phyloP scores from a whole-genome alignment of 1,140 invertebrate genomes.

The Fopius arisanus region DNA sequence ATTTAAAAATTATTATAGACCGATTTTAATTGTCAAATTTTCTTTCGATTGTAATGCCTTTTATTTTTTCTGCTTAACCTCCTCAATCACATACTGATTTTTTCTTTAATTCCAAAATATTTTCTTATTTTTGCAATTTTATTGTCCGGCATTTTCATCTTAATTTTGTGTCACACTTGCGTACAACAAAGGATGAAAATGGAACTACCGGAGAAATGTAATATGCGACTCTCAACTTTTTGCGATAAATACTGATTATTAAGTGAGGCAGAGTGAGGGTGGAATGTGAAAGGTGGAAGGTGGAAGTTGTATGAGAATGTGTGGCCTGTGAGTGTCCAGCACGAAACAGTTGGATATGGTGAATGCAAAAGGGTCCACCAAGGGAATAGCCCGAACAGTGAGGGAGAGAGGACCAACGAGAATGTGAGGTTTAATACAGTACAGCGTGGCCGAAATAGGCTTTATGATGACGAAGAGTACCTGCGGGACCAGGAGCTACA shows the following conservation, averaged over 20 bases:
- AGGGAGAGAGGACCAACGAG: constrained; percentile 36
- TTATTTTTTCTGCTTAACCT: too few species aligned
- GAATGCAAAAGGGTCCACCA: constrained; percentile 24
- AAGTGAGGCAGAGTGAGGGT: constrained; percentile 46
- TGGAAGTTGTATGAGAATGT: constrained; percentile 31
- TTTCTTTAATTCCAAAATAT: too few species aligned
- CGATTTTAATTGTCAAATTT: neutral
- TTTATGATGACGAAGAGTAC: constrained; percentile 66
- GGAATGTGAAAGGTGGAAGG: too few species aligned
- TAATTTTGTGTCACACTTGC: too few species aligned
- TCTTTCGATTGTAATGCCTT: neutral
- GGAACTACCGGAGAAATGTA: neutral
- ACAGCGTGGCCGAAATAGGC: constrained; percentile 57
- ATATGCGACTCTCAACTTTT: constrained; percentile 50
- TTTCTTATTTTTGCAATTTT: too few species aligned
- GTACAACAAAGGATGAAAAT: neutral
- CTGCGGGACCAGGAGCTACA: constrained; percentile 59
- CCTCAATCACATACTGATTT: too few species aligned
- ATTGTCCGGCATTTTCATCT: too few species aligned
- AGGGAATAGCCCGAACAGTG: constrained; percentile 28
- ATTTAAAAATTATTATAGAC: neutral
- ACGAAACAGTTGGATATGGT: neutral
- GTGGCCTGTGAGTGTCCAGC: neutral
- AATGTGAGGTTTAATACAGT: constrained; percentile 58
- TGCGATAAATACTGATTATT: constrained; percentile 62